phyloP scores from a whole-genome alignment of 2,888 invertebrate genomes.

The Molanna angustata region DNA sequence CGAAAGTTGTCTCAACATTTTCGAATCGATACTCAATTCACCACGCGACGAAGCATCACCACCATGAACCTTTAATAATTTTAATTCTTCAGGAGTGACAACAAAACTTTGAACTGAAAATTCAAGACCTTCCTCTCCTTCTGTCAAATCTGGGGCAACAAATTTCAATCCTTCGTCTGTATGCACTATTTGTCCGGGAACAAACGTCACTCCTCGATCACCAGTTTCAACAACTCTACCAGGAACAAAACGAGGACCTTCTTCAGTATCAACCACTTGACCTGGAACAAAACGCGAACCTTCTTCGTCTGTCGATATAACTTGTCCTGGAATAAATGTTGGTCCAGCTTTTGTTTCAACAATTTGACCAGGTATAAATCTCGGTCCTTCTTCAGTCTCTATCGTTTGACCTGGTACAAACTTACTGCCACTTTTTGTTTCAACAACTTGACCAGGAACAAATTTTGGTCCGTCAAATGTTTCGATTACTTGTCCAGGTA shows the following conservation, averaged over 20 bases:
- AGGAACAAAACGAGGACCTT: conserved; percentile 67
- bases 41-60: conserved; percentile 53
- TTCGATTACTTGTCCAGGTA: conserved; percentile 71
- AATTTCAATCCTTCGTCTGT: conserved; percentile 69
- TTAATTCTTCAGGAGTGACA: conserved; percentile 53
- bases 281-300: conserved; percentile 62
- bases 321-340: conserved; percentile 75
- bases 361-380: conserved; percentile 77
- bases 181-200: conserved; percentile 74
- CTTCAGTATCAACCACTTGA: conserved; percentile 69
- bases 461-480: conserved; percentile 68
- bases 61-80: conserved; percentile 51
- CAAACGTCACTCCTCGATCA: conserved; percentile 68
- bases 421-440: conserved; percentile 62
- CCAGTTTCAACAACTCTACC: conserved; percentile 72
- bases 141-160: conserved; percentile 65
- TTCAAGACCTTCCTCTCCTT: conserved; percentile 64
- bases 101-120: conserved; percentile 70
- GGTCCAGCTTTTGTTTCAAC: conserved; percentile 72
- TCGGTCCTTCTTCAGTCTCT: conserved; percentile 66
- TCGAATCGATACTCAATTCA: conserved; percentile 62
- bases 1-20: conserved; percentile 63
- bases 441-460: conserved; percentile 75
- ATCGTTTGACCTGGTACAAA: conserved; percentile 71
- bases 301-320: conserved; percentile 63